phyloP scores from a whole-genome alignment of 2,113 vertebrate species.

The Alligator mississippiensis region DNA sequence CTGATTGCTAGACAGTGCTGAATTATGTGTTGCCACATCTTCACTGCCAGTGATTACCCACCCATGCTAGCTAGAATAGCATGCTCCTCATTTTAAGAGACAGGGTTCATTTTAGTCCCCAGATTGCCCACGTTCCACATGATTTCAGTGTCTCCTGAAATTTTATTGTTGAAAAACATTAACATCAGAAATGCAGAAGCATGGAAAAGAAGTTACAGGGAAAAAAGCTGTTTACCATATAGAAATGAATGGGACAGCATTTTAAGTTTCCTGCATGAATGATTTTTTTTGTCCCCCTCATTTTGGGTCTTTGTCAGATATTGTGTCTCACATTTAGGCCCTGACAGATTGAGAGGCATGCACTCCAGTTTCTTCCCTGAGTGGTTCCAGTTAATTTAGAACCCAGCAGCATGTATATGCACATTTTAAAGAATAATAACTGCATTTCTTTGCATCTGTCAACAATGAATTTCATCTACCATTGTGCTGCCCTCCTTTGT shows the following conservation, averaged over 20 bases:
- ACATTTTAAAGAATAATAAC: too few species aligned
- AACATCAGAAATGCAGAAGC: neutral
- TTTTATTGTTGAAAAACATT: neutral
- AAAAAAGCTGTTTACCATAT: neutral
- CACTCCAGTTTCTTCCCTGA: neutral
- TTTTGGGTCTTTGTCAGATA: conserved; percentile 22
- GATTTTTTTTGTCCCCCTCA: neutral
- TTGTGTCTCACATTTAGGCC: conserved; percentile 6
- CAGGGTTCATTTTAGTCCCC: neutral
- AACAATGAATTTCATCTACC: conserved; percentile 52
- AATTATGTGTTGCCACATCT: too few species aligned
- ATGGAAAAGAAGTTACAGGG: neutral
- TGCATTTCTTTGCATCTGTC: conserved; percentile 40
- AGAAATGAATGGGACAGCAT: neutral
- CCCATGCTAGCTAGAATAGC: neutral
- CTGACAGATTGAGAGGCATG: neutral
- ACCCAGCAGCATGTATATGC: neutral
- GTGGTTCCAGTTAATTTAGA: conserved; percentile 45
- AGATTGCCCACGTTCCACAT: neutral
- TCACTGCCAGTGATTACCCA: too few species aligned
- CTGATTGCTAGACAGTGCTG: too few species aligned
- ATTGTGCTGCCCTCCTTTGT: conserved; percentile 8
- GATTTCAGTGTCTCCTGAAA: neutral
- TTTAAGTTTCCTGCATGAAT: conserved; percentile 16
- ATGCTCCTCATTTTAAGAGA: neutral